phyloP scores from a whole-genome alignment of 1,140 invertebrate species.

The Babylonia areolata region DNA sequence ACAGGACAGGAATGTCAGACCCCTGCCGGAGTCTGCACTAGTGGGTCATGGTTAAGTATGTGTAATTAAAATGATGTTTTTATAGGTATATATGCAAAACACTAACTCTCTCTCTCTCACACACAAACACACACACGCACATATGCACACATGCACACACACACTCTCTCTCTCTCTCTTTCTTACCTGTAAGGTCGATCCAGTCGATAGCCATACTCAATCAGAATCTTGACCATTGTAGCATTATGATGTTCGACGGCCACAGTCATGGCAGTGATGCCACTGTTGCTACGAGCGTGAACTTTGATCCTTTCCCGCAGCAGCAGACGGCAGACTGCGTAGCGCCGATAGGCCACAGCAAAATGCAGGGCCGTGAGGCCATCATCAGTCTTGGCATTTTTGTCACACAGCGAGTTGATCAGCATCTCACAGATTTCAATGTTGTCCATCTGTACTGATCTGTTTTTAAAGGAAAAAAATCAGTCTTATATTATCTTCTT shows the following conservation, averaged over 20 bases:
- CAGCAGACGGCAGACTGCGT: constrained; percentile 67
- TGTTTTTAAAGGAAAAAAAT: constrained; percentile 47
- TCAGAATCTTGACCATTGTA: constrained; percentile 63
- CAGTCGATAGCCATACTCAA: constrained; percentile 67
- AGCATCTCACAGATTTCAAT: constrained; percentile 67
- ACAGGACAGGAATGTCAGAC: too few relatives aligned
- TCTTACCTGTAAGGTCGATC: constrained; percentile 62
- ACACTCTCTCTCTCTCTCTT: too few relatives aligned
- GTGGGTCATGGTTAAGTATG: too few relatives aligned
- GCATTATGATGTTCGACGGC: constrained; percentile 70
- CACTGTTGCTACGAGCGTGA: constrained; percentile 60
- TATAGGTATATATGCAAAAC: too few relatives aligned
- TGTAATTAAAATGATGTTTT: too few relatives aligned
- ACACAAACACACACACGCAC: too few relatives aligned
- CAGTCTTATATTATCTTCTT: not conserved
- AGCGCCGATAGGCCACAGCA: constrained; percentile 65
- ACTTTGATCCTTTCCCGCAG: constrained; percentile 63
- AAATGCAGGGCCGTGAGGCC: constrained; percentile 71
- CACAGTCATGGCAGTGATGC: constrained; percentile 69
- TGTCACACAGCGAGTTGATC: constrained; percentile 67
- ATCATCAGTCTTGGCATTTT: constrained; percentile 64
- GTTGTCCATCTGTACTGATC: constrained; percentile 68
- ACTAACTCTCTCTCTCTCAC: too few relatives aligned
- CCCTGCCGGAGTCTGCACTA: too few relatives aligned
- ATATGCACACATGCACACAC: too few relatives aligned